Evolutionary conservation across 1,140 invertebrate genomes (phyloP).

Genomic region (Ruditapes philippinarum): DNA sequence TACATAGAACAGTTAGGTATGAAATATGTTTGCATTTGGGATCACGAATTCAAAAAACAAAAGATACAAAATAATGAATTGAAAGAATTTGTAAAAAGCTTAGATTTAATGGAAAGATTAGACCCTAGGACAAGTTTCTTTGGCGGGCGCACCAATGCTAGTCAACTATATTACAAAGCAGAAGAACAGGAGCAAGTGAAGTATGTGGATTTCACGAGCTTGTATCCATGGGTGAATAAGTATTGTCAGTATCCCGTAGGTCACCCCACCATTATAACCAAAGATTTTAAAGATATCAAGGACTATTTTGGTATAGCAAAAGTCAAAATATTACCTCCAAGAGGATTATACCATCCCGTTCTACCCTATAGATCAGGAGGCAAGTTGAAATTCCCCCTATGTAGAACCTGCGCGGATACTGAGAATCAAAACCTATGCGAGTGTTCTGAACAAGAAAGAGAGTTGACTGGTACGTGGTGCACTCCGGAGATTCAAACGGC

Average conservation of each 20-base stretch:
- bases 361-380: constrained; percentile 39
- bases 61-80: background rate
- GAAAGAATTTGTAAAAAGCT: constrained; percentile 10
- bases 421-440: no score
- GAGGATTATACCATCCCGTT: constrained; percentile 56
- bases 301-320: constrained; percentile 53
- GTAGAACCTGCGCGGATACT: no score
- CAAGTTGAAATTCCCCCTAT: no score
- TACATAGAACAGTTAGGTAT: background rate
- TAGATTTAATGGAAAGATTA: constrained; percentile 29
- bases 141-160: no score
- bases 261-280: no score
- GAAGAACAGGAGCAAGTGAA: background rate
- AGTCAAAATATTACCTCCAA: constrained; percentile 31
- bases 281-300: no score
- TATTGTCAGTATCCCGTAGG: no score
- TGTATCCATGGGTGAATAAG: no score
- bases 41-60: no score
- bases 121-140: constrained; percentile 13
- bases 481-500: no score
- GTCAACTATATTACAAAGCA: constrained; percentile 12
- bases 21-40: constrained; percentile 49
- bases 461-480: no score
- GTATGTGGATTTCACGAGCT: constrained; percentile 54
- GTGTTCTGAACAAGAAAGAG: no score